Base-by-base conservation (phyloP, 2,797 vertebrate genomes). In the Gymnodraco acuticeps region DNA sequence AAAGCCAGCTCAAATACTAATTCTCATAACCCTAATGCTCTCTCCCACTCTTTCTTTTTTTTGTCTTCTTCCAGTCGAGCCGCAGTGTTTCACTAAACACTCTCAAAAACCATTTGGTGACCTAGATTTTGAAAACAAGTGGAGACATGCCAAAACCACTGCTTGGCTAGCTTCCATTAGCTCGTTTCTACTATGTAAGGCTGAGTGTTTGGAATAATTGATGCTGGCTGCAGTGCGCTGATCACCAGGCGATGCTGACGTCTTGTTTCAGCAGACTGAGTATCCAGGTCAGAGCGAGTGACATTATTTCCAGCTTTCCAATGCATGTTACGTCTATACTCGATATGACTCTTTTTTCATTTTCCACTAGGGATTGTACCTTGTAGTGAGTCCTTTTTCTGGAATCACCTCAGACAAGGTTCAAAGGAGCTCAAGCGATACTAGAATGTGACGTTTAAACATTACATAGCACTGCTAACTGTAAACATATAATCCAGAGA, bases 61-160 rank as follows among this genome's bases (percentile, higher is more conserved):
- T 33, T 38, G 16, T 56, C 27, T 46, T 15, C 11, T 42, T 10
- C 13, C 64, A 47, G 45, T 52, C 14, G 41, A 67, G 63, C 72
- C 70, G 65, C 56, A 51, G 38, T 16, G 7, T 78, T 77, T 69
- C 58, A 70, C 70, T 38, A 60, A 66, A 85, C 51, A 66, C 43
- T 38, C 62, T 65, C 45, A 68, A 65, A 83, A 78, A 77, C 71
- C 50, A 59, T 78, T 74, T 69, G 76, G 63, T 84, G 83, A 89
- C 87, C 83, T 81, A 86, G 70, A 81, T 88, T 82, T 47, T 42
- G 64, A 78, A 76, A 82, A 76, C 63, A 76, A 77, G 68, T 50
- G 66, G 55, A 73, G 48, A 53, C 3, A 23, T 60, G 79, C 82
- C 83, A 84, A 84, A 71, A 72, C 27, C 52, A 48, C 55, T 45